Conservation (phyloP, 2,113 vertebrate genomes). For the Electrona antarctica region DNA sequence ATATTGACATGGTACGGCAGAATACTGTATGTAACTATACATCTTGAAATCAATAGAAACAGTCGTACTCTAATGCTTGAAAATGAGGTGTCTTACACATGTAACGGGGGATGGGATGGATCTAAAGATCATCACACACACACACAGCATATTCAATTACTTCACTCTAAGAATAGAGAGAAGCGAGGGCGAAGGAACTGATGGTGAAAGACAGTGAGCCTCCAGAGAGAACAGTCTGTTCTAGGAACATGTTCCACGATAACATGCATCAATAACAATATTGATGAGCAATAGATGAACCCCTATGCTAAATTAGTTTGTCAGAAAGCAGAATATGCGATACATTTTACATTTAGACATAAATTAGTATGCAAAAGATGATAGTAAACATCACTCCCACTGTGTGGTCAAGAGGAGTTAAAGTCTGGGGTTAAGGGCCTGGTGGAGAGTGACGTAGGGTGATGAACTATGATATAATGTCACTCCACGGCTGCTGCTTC, state of each 20-base stretch:
- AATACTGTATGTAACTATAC: not conserved
- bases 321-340: too few species aligned
- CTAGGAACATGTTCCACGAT: slow-evolving; percentile 2
- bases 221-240: slow-evolving; percentile 47
- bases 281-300: not conserved
- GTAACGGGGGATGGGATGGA: slow-evolving; percentile 40
- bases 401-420: slow-evolving; percentile 18
- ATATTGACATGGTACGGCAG: slow-evolving; percentile 1
- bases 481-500: slow-evolving; percentile 31
- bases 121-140: slow-evolving; percentile 41
- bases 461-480: slow-evolving; percentile 42
- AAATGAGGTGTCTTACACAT: slow-evolving; percentile 18
- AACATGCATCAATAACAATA: not conserved
- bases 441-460: slow-evolving; percentile 38
- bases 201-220: slow-evolving; percentile 22
- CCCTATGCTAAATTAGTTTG: too few species aligned
- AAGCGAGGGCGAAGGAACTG: slow-evolving; percentile 15
- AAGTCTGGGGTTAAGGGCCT: slow-evolving; percentile 11
- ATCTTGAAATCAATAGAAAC: slow-evolving; percentile 14
- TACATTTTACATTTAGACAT: too few species aligned
- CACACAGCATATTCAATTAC: slow-evolving; percentile 71
- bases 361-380: not conserved
- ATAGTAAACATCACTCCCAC: not conserved
- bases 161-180: slow-evolving; percentile 70
- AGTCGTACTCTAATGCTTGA: slow-evolving; percentile 19